Evolutionary conservation across 1,140 invertebrate genomes (phyloP).

Genomic region (Dreissena rostriformis): DNA sequence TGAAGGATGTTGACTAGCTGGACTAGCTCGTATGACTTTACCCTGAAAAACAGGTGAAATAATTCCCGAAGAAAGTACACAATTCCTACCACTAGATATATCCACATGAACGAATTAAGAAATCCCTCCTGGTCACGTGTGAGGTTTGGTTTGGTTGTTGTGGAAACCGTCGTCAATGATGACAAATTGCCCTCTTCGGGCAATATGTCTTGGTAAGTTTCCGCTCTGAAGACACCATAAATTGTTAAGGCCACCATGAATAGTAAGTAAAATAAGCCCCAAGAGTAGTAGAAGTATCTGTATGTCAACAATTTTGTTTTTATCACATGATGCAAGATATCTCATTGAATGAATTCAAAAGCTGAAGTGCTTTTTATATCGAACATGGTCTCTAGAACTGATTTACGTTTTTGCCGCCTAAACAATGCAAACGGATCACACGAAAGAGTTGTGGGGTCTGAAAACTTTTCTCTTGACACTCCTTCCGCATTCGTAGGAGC

Average conservation of each 20-base stretch:
- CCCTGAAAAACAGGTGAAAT: conserved; percentile 10
- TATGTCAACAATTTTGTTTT: conserved; percentile 64
- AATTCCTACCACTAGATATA: conserved; percentile 30
- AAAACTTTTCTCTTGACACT: conserved; percentile 32
- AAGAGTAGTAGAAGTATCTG: conserved; percentile 53
- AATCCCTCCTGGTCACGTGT: not conserved
- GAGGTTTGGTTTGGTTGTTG: not conserved
- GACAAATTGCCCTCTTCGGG: not conserved
- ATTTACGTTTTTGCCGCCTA: conserved; percentile 31
- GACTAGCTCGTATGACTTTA: conserved; percentile 23
- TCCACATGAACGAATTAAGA: conserved; percentile 2
- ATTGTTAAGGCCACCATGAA: conserved; percentile 59
- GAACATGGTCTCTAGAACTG: conserved; percentile 64
- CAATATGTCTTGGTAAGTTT: conserved; percentile 15
- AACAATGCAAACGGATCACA: conserved; percentile 15
- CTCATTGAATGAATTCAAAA: conserved; percentile 58
- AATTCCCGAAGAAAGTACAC: conserved; percentile 37
- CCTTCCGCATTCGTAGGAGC: conserved; percentile 44
- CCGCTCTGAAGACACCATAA: conserved; percentile 54
- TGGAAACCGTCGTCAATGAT: not conserved
- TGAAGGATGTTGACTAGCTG: conserved; percentile 45
- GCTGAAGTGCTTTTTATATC: conserved; percentile 53
- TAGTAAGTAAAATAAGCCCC: conserved; percentile 57
- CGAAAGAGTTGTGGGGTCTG: not conserved
- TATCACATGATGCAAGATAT: conserved; percentile 58